Evolutionary conservation across 1,140 invertebrate species (phyloP).

Genomic region (Saxidomus purpurata): DNA sequence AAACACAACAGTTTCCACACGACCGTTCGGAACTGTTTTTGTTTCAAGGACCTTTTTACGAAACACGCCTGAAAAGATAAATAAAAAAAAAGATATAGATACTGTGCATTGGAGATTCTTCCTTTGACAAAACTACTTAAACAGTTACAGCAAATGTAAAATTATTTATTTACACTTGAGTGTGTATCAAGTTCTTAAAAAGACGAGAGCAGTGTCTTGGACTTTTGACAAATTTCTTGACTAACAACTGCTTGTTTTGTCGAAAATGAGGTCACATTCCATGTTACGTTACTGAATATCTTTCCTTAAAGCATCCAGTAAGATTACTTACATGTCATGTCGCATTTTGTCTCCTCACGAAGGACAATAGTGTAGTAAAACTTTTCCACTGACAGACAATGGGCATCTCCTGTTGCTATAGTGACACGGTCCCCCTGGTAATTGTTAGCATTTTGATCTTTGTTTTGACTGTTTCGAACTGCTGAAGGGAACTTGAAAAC

Average conservation of each 20-base stretch:
- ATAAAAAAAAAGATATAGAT: neutral
- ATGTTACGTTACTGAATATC: no score
- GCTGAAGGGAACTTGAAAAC: slow-evolving; percentile 1
- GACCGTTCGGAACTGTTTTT: slow-evolving; percentile 31
- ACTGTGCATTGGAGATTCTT: neutral
- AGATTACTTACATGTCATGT: slow-evolving; percentile 62
- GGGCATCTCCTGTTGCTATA: slow-evolving; percentile 54
- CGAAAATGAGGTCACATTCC: no score
- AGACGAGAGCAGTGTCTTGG: no score
- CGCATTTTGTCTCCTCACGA: neutral
- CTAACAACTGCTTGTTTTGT: no score
- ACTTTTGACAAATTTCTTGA: no score
- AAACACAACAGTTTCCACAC: slow-evolving; percentile 40
- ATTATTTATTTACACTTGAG: no score
- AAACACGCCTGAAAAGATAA: slow-evolving; percentile 53
- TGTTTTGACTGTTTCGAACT: neutral
- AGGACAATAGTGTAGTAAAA: slow-evolving; percentile 64
- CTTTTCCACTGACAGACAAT: slow-evolving; percentile 49
- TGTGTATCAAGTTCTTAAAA: no score
- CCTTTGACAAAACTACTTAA: neutral
- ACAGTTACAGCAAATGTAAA: no score
- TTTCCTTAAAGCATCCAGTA: no score
- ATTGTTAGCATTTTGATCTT: neutral
- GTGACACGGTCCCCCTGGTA: slow-evolving; percentile 40
- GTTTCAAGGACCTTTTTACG: slow-evolving; percentile 55